Percentiles rank a stretch among this genome's conserved stretches.
Evolutionary conservation across 2,113 vertebrate genomes (phyloP).

Genomic region (Hoplias malabaricus): DNA sequence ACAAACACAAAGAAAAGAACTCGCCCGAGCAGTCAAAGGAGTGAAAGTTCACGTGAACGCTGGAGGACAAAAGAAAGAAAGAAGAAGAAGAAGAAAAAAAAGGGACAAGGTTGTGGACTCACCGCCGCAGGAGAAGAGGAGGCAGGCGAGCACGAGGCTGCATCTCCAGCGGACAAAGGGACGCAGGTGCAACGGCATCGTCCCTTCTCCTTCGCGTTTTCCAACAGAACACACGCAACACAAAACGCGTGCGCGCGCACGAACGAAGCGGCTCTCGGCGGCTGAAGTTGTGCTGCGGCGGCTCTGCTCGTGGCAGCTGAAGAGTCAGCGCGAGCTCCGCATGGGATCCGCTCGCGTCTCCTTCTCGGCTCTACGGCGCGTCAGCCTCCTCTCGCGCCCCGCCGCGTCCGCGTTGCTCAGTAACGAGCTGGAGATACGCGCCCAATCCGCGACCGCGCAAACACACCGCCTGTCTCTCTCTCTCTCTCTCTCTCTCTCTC

Average conservation of each 20-base stretch:
- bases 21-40: too few relatives aligned
- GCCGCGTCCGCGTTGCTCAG: conserved; percentile 72
- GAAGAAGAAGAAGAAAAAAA: neutral
- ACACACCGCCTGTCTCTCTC: too few relatives aligned
- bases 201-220: conserved; percentile 44
- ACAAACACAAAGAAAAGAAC: neutral
- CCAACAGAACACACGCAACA: neutral
- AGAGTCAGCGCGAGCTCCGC: neutral
- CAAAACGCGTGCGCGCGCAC: neutral
- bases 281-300: neutral
- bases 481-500: neutral
- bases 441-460: neutral
- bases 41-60: neutral
- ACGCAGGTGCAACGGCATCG: conserved; percentile 70
- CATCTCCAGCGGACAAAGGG: conserved; percentile 73
- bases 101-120: conserved; percentile 55
- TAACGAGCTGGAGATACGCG: conserved; percentile 58
- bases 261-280: neutral
- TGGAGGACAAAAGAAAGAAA: neutral
- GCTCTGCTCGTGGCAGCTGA: neutral
- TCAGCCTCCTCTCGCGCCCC: conserved; percentile 61
- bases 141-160: conserved; percentile 61
- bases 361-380: neutral
- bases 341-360: neutral
- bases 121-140: conserved; percentile 72